phyloP scores from a whole-genome alignment of 1,140 invertebrate genomes.

The Magallana angulata region DNA sequence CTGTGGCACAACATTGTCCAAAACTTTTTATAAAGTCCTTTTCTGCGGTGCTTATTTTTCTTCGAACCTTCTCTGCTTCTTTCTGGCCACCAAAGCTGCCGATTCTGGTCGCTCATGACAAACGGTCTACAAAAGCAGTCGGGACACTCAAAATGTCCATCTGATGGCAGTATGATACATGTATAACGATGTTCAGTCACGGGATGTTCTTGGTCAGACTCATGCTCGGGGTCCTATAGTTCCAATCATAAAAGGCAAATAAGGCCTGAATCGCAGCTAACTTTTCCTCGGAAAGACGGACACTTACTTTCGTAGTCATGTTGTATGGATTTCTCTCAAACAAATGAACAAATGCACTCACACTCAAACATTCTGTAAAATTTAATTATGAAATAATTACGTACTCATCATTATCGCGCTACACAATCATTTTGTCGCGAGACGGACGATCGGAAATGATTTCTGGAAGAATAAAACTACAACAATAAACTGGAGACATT shows the following conservation, averaged over 20 bases:
- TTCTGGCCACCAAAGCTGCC: slow-evolving; percentile 36
- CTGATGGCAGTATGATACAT: not conserved
- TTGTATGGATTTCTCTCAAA: too few species aligned
- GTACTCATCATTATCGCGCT: too few species aligned
- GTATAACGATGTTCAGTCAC: not conserved
- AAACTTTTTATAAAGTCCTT: not conserved
- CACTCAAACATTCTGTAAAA: too few species aligned
- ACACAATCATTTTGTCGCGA: too few species aligned
- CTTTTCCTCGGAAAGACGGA: not conserved
- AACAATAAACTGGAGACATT: too few species aligned
- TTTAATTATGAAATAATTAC: too few species aligned
- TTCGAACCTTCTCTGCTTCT: not conserved
- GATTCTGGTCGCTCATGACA: not conserved
- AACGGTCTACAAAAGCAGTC: not conserved
- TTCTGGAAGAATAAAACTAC: too few species aligned
- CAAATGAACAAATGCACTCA: too few species aligned
- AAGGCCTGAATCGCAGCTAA: not conserved
- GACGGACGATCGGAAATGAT: too few species aligned
- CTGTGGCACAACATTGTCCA: slow-evolving; percentile 25
- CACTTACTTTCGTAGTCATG: not conserved
- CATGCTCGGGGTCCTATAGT: not conserved
- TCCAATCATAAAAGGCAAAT: not conserved
- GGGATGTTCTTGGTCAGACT: not conserved
- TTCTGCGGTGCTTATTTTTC: not conserved
- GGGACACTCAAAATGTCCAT: not conserved